Conservation (phyloP, 2,113 vertebrate genomes). For the Cyprinus carpio region DNA sequence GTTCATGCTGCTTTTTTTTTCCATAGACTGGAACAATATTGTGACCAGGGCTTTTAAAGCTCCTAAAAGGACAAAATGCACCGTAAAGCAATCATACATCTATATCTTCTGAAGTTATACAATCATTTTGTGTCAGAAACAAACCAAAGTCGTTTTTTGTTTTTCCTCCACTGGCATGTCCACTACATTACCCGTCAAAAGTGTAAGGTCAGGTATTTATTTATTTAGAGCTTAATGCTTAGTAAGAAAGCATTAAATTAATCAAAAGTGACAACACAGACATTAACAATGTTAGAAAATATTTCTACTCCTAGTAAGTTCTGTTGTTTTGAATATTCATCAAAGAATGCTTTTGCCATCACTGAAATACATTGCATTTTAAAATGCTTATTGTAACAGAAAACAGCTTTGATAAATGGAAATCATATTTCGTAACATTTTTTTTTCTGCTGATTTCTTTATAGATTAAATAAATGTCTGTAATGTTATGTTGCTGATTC, state of each 20-base stretch:
- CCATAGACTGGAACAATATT: background rate
- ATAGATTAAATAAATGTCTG: background rate
- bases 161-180: background rate
- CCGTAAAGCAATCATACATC: background rate
- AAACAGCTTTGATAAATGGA: background rate
- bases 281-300: background rate
- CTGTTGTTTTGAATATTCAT: background rate
- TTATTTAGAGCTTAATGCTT: too few relatives aligned
- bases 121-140: background rate
- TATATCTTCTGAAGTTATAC: background rate
- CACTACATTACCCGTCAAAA: background rate
- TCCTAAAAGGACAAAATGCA: background rate
- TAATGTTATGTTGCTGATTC: background rate
- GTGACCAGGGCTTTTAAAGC: background rate
- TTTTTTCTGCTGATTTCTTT: background rate
- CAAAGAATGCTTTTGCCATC: background rate
- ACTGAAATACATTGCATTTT: background rate
- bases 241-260: background rate
- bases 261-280: background rate
- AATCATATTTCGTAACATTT: background rate
- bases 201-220: background rate
- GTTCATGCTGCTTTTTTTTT: background rate
- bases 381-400: background rate
- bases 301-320: background rate
- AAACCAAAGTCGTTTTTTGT: background rate